phyloP scores from a whole-genome alignment of 2,888 invertebrate genomes.

The Diplazon laetatorius region DNA sequence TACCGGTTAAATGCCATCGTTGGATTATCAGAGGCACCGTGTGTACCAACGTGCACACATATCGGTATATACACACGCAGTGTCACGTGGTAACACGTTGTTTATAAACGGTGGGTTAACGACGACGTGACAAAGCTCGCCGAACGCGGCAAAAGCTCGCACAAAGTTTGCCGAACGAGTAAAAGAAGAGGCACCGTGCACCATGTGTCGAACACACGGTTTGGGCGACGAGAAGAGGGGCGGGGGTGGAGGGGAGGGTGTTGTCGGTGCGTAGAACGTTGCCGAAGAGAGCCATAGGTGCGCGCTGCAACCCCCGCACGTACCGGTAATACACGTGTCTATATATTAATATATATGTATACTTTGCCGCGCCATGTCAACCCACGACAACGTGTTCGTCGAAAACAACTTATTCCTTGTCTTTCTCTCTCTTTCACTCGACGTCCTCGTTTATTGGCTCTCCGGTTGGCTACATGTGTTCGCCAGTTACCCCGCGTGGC shows the following conservation, averaged over 20 bases:
- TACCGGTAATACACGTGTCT: conserved; percentile 26
- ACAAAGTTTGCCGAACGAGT: conserved; percentile 60
- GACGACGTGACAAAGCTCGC: conserved; percentile 49
- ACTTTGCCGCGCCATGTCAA: conserved; percentile 7
- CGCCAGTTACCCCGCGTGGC: conserved; percentile 35
- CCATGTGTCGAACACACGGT: conserved; percentile 76
- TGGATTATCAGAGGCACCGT: conserved; percentile 23
- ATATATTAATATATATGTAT: not conserved
- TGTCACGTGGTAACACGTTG: conserved; percentile 10
- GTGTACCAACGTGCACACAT: too few species aligned
- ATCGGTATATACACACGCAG: conserved; percentile 8
- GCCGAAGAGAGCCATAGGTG: conserved; percentile 24
- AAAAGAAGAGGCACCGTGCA: conserved; percentile 55
- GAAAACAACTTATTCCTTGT: too few species aligned
- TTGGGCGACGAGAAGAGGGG: not conserved
- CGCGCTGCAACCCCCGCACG: conserved; percentile 28
- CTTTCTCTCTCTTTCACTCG: not conserved
- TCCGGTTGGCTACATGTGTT: conserved; percentile 27
- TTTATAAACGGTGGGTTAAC: conserved; percentile 60
- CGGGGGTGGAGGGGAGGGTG: not conserved
- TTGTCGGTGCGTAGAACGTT: not conserved
- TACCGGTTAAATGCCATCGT: not conserved
- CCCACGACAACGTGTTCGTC: conserved; percentile 36
- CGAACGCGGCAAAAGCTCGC: conserved; percentile 27
- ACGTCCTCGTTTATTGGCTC: too few species aligned